These are phyloP conservation scores for Betta splendens DNA, from an alignment of 2,797 vertebrate species.

Conservation along the genomic window DNA sequence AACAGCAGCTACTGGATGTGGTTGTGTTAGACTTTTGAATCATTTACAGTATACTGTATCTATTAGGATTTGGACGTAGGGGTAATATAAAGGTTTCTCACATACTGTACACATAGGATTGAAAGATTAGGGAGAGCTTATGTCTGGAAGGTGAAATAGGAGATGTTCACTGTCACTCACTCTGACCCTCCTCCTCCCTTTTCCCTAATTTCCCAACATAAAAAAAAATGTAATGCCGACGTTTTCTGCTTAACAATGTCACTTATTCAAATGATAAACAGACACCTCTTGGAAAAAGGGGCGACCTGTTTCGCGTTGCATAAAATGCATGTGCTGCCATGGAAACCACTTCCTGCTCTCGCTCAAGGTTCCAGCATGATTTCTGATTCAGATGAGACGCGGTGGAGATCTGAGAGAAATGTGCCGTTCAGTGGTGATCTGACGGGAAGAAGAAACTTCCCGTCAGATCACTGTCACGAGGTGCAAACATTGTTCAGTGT, in stretches of 20 bases:
- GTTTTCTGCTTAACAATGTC: conserved; percentile 48
- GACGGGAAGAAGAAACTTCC: background rate
- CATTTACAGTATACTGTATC: no score
- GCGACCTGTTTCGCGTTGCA: conserved; percentile 51
- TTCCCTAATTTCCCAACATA: conserved; percentile 20
- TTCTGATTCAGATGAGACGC: conserved; percentile 51
- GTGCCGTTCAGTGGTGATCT: background rate
- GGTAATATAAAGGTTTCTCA: no score
- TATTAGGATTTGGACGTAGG: no score
- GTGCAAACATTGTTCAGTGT: background rate
- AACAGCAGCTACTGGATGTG: no score
- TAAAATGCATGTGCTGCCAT: conserved; percentile 64
- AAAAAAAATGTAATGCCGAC: conserved; percentile 22
- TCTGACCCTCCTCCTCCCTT: background rate
- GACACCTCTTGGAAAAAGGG: conserved; percentile 36
- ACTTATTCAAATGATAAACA: conserved; percentile 56
- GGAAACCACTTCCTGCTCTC: conserved; percentile 62
- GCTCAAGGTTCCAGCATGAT: conserved; percentile 47
- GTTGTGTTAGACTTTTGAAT: no score
- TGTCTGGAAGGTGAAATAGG: conserved; percentile 6
- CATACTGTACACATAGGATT: no score
- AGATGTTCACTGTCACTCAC: background rate
- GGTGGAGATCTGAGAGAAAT: conserved; percentile 34
- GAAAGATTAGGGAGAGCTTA: no score
- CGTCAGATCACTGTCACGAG: conserved; percentile 14